phyloP scores from a whole-genome alignment of 1,140 invertebrate species.

The Chironomus tepperi region DNA sequence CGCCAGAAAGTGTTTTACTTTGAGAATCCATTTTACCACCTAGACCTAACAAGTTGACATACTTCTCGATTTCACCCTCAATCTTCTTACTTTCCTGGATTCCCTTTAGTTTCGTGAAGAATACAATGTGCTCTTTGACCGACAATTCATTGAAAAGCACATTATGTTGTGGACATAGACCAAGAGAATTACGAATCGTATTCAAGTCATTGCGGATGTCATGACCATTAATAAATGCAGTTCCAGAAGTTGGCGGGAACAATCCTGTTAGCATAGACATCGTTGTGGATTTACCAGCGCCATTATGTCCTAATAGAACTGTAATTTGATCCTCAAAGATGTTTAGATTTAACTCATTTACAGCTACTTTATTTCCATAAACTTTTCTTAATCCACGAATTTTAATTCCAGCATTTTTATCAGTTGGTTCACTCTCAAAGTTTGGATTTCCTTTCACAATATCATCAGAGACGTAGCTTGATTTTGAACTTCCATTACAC shows the following conservation, averaged over 20 bases:
- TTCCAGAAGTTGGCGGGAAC: constrained; percentile 56
- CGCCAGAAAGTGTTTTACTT: constrained; percentile 62
- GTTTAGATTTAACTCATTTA: constrained; percentile 59
- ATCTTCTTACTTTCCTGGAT: constrained; percentile 45
- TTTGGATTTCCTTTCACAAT: constrained; percentile 29
- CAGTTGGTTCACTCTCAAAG: constrained; percentile 49
- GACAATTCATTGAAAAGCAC: constrained; percentile 85
- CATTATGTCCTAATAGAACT: constrained; percentile 70
- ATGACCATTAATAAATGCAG: constrained; percentile 56
- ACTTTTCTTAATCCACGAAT: constrained; percentile 55
- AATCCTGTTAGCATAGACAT: constrained; percentile 76
- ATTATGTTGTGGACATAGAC: constrained; percentile 92
- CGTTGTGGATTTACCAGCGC: constrained; percentile 62
- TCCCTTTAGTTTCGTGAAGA: constrained; percentile 72
- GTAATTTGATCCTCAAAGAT: constrained; percentile 58
- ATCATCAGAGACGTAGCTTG: background rate
- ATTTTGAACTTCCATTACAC: constrained; percentile 31
- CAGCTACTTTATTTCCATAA: constrained; percentile 52
- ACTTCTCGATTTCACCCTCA: constrained; percentile 49
- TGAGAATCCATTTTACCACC: constrained; percentile 46
- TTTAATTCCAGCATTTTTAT: constrained; percentile 49
- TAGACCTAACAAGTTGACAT: constrained; percentile 57
- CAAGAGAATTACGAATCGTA: constrained; percentile 58
- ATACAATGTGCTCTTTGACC: constrained; percentile 80
- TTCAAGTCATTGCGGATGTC: constrained; percentile 54